These are phyloP conservation scores for Euplexia lucipara DNA, from an alignment of 2,888 invertebrate genomes.

Conservation along the genomic window DNA sequence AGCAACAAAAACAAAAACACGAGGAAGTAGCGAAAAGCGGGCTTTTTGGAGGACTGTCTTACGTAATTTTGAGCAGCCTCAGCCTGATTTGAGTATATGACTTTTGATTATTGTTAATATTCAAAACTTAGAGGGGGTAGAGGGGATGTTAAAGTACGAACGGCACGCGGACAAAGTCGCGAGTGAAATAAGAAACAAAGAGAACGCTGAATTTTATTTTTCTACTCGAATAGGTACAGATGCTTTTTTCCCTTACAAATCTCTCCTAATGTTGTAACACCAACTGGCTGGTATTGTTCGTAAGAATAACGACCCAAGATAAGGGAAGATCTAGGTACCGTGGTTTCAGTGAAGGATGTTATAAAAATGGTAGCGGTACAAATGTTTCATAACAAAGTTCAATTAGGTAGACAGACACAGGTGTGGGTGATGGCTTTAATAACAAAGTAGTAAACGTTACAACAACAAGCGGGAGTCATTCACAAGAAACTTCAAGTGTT, in stretches of 20 bases:
- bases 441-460: slow-evolving; percentile 45
- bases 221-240: neutral
- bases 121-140: too few species aligned
- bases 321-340: slow-evolving; percentile 31
- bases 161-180: too few species aligned
- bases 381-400: slow-evolving; percentile 46
- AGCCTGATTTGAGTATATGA: too few species aligned
- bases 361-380: slow-evolving; percentile 44
- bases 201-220: slow-evolving; percentile 26
- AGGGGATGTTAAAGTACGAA: too few species aligned
- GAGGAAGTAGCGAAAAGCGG: too few species aligned
- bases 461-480: slow-evolving; percentile 37
- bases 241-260: slow-evolving; percentile 21
- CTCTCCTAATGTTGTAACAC: neutral
- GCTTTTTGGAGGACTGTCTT: too few species aligned
- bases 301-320: slow-evolving; percentile 32
- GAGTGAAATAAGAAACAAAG: slow-evolving; percentile 10
- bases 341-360: slow-evolving; percentile 42
- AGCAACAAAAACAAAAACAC: too few species aligned
- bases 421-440: slow-evolving; percentile 54
- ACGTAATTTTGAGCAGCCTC: too few species aligned
- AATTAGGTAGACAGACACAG: slow-evolving; percentile 48
- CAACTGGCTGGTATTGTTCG: slow-evolving; percentile 25
- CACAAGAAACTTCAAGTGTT: slow-evolving; percentile 50
- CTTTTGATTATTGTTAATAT: too few species aligned